Evolutionary conservation across 2,797 vertebrate genomes (phyloP).

Genomic region (Leontopithecus rosalia): DNA sequence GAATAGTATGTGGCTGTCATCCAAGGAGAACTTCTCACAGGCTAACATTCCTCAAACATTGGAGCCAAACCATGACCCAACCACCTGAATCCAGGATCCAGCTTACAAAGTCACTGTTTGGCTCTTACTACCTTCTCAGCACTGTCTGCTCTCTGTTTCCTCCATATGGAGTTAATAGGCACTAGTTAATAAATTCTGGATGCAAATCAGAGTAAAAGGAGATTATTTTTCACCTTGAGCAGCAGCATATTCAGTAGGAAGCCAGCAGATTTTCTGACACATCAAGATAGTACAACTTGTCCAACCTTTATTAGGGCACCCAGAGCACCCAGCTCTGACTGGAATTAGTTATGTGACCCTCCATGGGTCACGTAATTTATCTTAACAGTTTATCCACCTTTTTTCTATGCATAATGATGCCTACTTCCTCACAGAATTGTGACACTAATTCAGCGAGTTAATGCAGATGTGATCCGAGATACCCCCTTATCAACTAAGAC

Average conservation of each 20-base stretch:
- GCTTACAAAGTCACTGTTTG: background rate
- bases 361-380: background rate
- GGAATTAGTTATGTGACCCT: background rate
- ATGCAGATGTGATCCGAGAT: background rate
- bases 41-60: background rate
- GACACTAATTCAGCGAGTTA: background rate
- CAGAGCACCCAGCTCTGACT: background rate
- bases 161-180: background rate
- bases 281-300: background rate
- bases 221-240: background rate
- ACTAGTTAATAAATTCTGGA: background rate
- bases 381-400: background rate
- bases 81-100: background rate
- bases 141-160: background rate
- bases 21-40: background rate
- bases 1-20: background rate
- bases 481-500: background rate
- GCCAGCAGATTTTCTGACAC: background rate
- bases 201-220: background rate
- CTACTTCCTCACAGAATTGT: background rate
- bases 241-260: constrained; percentile 23
- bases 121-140: background rate
- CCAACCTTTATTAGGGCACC: background rate
- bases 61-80: background rate
- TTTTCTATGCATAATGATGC: background rate